Percentiles rank a stretch among this genome's conserved stretches.
Evolutionary conservation across 2,888 invertebrate genomes (phyloP).

Genomic region (Crepidodera aurea): DNA sequence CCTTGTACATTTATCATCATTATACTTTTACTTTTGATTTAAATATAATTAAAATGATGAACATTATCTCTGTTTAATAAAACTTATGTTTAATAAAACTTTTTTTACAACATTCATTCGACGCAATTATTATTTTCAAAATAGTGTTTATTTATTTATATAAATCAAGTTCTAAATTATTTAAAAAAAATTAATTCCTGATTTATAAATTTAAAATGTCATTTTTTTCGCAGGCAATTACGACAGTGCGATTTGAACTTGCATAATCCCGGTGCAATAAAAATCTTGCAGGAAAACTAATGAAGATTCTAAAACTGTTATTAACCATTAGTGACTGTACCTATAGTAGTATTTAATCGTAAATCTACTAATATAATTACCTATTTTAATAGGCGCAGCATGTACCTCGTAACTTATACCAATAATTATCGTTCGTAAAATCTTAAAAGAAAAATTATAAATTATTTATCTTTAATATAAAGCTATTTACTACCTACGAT

Average conservation of each 20-base stretch:
- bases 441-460: background rate
- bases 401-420: conserved; percentile 4
- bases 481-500: background rate
- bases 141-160: too few relatives aligned
- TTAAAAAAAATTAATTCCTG: too few relatives aligned
- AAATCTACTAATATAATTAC: conserved; percentile 6
- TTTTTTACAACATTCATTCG: too few relatives aligned
- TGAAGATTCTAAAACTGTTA: conserved; percentile 4
- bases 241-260: background rate
- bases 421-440: conserved; percentile 2
- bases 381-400: conserved; percentile 3
- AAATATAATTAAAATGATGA: too few relatives aligned
- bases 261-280: background rate
- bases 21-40: too few relatives aligned
- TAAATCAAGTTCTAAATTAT: too few relatives aligned
- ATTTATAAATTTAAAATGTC: too few relatives aligned
- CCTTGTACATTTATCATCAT: too few relatives aligned
- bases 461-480: background rate
- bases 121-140: too few relatives aligned
- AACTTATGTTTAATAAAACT: too few relatives aligned
- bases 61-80: too few relatives aligned
- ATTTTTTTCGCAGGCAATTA: too few relatives aligned
- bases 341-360: conserved; percentile 1
- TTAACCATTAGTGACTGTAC: background rate
- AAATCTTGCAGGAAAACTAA: background rate